Base-by-base conservation (phyloP, 2,888 invertebrate species). In the Cerastis rubricosa region DNA sequence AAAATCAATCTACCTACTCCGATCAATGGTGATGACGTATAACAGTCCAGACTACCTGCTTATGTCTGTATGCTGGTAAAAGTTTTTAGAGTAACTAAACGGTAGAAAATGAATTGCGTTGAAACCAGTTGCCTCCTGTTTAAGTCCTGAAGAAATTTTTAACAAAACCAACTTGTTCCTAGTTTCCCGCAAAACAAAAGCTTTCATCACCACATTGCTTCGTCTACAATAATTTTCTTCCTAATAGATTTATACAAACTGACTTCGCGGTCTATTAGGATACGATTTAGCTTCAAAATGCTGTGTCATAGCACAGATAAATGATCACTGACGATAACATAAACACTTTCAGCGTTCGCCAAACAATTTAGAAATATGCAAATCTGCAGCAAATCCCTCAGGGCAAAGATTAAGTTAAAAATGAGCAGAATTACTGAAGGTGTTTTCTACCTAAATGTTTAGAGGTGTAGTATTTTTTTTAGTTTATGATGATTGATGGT, bases 361-460 rank as follows among this genome's bases (percentile, higher is more conserved):
- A 79, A 76, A 80, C 87, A 90, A 91, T 93, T 93, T 92, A 93
- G 93, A 92, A 92, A 91, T 93, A 93, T 93, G 94, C 87, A 91
- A 93, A 93, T 92, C 80, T 77, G 67, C 84, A 88, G 88, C 89
- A 91, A 93, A 93, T 92, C 91, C 92, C 80, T 78, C 19, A 47
- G 9, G 59, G 14, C 84, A 83, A 78, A 83, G 86, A 86, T 11
- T 76, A 86, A 69, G 29, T 51, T 70, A 29, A 59, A 69, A 69
- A 57, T 11, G 7, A 61, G 1, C 17, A 1, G 29, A 29, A 4
- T 0, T 3, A 2, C 14, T 0, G 25, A n/a, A 11, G 0, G 17
- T 9, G 19, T 43, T 43, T 66, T 43, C 0, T 80, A 8, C 61
- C 54, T 57, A 65, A 5, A 6, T 12, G 40, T 40, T 35, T 14